phyloP scores from a whole-genome alignment of 2,797 vertebrate species.

The Mionectes olivaceus region DNA sequence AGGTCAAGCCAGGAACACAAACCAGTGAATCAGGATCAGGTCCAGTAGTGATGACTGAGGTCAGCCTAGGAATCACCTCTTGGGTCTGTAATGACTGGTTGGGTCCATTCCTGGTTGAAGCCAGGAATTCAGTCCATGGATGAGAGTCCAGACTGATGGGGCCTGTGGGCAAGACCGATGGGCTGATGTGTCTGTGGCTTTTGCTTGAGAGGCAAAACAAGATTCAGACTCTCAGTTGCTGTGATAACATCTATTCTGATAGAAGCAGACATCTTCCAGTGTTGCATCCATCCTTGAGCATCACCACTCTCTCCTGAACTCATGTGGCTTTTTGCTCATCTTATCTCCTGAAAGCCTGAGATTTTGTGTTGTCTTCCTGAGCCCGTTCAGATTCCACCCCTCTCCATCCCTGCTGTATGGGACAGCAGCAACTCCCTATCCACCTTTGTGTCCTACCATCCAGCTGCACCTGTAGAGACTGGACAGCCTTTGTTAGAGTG shows the following conservation, averaged over 20 bases:
- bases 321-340: not conserved
- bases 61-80: not conserved
- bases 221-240: not conserved
- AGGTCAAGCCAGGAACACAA: not conserved
- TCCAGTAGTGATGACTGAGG: not conserved
- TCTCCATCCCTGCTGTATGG: not conserved
- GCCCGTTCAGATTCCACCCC: not conserved
- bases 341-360: not conserved
- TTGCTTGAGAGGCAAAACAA: not conserved
- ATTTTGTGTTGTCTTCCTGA: not conserved
- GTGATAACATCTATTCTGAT: not conserved
- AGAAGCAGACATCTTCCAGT: not conserved
- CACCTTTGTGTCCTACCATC: not conserved
- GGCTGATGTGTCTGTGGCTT: not conserved
- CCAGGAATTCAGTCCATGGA: not conserved
- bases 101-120: not conserved
- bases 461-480: not conserved
- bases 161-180: fast-evolving
- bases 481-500: not conserved
- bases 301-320: not conserved
- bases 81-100: not conserved
- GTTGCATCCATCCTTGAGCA: not conserved
- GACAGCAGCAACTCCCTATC: not conserved
- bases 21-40: not conserved
- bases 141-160: not conserved